Evolutionary conservation across 2,888 invertebrate species (phyloP).

Genomic region (Eurois occulta): DNA sequence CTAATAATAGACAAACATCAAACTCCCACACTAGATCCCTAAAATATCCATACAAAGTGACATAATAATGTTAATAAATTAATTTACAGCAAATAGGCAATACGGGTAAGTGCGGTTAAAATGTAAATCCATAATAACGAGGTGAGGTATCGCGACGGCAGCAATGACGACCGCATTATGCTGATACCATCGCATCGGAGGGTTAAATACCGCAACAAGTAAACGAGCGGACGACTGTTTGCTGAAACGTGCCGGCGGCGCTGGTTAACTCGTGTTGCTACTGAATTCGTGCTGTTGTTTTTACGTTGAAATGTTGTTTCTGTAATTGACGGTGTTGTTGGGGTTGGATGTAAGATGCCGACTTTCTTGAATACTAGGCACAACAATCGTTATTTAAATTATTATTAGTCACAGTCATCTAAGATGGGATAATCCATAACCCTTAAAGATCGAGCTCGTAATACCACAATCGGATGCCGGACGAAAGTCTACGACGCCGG

Average conservation of each 20-base stretch:
- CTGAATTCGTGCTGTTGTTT: conserved; percentile 53
- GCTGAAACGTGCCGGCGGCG: conserved; percentile 67
- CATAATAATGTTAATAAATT: conserved; percentile 66
- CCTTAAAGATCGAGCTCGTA: not conserved
- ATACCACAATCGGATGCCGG: not conserved
- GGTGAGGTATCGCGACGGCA: conserved; percentile 80
- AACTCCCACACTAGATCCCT: conserved; percentile 11
- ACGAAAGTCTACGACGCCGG: not conserved
- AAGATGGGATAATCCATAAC: not conserved
- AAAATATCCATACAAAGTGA: conserved; percentile 38
- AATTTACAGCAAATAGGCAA: conserved; percentile 80
- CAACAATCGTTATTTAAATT: not conserved
- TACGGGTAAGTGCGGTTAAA: conserved; percentile 80
- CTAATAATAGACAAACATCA: conserved; percentile 2
- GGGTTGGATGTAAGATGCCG: not conserved
- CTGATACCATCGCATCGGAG: conserved; percentile 85
- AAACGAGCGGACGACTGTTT: conserved; percentile 80
- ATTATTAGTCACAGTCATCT: not conserved
- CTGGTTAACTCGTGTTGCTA: conserved; percentile 56
- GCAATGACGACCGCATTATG: conserved; percentile 87
- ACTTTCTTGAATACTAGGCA: not conserved
- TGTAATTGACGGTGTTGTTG: conserved; percentile 32
- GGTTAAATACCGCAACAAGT: conserved; percentile 89
- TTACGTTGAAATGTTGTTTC: conserved; percentile 33
- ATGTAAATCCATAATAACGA: conserved; percentile 86